A percentile compares a stretch with the other conserved stretches of the same genome.
Conservation (phyloP, 2,113 vertebrate species). For the Craseonycteris thonglongyai region DNA sequence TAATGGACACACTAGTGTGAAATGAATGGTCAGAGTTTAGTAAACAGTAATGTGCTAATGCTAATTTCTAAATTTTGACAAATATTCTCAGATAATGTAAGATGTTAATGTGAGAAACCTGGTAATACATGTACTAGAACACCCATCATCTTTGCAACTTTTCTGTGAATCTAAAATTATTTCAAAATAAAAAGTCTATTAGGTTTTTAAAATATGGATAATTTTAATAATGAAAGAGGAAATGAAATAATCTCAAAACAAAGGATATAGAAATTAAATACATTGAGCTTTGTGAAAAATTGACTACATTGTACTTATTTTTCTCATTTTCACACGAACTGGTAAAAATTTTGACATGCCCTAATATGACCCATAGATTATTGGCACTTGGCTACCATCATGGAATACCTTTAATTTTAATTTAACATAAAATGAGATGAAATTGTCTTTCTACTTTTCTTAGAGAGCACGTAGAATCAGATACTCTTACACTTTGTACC, state of each 20-base stretch:
- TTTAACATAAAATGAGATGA: neutral
- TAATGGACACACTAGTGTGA: neutral
- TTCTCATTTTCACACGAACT: neutral
- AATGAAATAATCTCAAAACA: neutral
- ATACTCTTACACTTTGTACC: neutral
- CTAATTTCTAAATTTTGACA: neutral
- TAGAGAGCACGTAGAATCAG: neutral
- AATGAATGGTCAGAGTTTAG: neutral
- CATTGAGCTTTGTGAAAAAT: constrained; percentile 17
- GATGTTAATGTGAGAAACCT: neutral
- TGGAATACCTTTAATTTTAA: neutral
- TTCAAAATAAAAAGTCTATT: neutral
- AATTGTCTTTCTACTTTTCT: neutral
- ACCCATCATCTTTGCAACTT: neutral
- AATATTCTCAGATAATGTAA: neutral
- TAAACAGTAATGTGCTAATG: neutral
- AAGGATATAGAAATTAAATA: neutral
- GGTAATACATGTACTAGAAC: neutral
- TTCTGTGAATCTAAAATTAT: neutral
- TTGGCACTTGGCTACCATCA: neutral
- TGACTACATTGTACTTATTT: neutral
- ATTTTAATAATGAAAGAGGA: neutral
- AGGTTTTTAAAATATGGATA: neutral
- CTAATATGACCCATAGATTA: neutral
- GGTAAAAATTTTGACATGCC: neutral